Evolutionary conservation across 2,113 vertebrate species (phyloP).

Genomic region (Anguilla rostrata): DNA sequence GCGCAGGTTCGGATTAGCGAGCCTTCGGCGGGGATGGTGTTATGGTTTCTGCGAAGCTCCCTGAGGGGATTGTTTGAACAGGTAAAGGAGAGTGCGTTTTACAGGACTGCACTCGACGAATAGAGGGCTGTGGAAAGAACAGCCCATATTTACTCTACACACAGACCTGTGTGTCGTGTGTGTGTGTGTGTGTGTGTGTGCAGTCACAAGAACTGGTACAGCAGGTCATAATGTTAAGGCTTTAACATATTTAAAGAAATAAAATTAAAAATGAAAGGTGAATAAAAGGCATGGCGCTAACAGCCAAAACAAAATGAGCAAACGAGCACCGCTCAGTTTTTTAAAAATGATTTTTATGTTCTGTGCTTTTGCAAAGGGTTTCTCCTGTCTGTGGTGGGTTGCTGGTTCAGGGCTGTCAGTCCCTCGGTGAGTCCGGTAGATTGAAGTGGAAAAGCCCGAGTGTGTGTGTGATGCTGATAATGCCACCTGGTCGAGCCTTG

Average conservation of each 20-base stretch:
- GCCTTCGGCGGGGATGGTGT: background rate
- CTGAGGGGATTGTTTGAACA: background rate
- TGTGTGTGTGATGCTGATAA: background rate
- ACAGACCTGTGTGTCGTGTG: background rate
- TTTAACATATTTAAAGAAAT: background rate
- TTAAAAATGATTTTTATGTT: background rate
- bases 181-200: background rate
- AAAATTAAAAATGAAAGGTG: background rate
- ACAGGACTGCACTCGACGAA: background rate
- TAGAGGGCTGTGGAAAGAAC: background rate
- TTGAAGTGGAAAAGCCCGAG: background rate
- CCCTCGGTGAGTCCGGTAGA: too few relatives aligned
- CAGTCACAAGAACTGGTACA: background rate
- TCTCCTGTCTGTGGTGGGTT: too few relatives aligned
- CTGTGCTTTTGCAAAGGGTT: background rate
- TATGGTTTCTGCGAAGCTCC: background rate
- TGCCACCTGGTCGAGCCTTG: background rate
- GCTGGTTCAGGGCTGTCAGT: too few relatives aligned
- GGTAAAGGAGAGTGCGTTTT: background rate
- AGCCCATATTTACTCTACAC: slow-evolving; percentile 8
- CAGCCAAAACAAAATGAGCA: background rate
- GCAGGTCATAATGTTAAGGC: background rate
- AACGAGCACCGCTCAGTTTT: too few relatives aligned
- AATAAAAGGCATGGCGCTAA: background rate
- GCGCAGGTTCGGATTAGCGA: background rate